Base-by-base conservation (phyloP, 2,888 invertebrate genomes). In the Plusia festucae region DNA sequence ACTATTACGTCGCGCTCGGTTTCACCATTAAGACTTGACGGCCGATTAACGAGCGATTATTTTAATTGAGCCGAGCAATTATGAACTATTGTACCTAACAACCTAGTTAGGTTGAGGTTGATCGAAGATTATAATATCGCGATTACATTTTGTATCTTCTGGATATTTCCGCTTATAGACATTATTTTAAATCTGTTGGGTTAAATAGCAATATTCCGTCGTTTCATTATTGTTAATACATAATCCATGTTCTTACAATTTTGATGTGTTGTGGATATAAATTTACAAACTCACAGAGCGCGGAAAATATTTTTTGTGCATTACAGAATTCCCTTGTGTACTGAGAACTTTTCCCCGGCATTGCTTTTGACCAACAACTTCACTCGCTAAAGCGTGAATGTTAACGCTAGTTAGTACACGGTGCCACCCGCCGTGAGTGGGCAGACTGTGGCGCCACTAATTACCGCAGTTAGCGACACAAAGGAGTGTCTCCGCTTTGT, bases 391-490 rank as follows among this genome's bases (percentile, higher is more conserved):
- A 34, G n/a, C 40, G 2, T 32, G 56, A n/a, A 52, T 57, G 20
- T 64, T 63, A 77, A 60, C 66, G 46, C 40, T 44, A 56, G 78
- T 67, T 60, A 53, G 30, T 51, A 32, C 13, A 40, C n/a, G 61
- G 78, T 56, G 30, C 18, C 55, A 34, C 44, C 73, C 60, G 40
- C 60, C 53, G 40, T 40, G 4, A 55, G 58, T 61, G 67, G 70
- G 57, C 70, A 60, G 75, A 61, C 73, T 67, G 67, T 60, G 57
- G 65, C 60, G 53, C 61, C 62, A 62, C 69, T 81, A 79, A 81
- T 79, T 72, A 70, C 72, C 57, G 49, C 76, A 72, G 76, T 78
- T 71, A 78, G 56, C 27, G 54, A 53, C 30, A 81, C 81, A 81
- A 81, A 75, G 81, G 76, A 71, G 60, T 63, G 68, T 68, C 79